A percentile compares a stretch with the other conserved stretches of the same genome.
These are phyloP conservation scores for Tipula vernalis DNA, from an alignment of 2,888 invertebrate genomes.

Conservation along the genomic window DNA sequence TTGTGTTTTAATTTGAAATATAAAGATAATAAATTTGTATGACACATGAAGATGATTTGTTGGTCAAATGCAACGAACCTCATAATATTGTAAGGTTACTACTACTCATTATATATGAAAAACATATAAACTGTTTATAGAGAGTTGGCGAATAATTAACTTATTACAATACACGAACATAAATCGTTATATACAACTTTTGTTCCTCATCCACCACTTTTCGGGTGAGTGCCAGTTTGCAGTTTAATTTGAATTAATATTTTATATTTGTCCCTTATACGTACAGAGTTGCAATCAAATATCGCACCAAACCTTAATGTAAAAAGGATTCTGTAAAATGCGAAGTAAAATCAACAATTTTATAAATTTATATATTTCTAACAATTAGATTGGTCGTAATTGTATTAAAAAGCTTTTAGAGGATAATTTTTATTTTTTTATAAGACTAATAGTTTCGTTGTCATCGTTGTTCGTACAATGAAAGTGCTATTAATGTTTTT, in stretches of 20 bases:
- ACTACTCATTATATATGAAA: not conserved
- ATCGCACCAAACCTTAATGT: not conserved
- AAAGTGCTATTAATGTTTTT: not conserved
- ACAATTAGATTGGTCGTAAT: constrained; percentile 5
- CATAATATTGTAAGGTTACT: not conserved
- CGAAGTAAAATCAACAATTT: not conserved
- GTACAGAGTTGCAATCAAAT: not conserved
- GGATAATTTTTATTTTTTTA: not conserved
- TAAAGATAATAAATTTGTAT: not conserved
- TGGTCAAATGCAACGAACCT: not conserved
- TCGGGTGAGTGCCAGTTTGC: no score
- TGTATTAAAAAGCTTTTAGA: constrained; percentile 9
- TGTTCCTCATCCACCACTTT: no score
- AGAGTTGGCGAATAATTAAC: no score
- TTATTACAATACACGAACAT: no score
- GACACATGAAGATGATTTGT: not conserved
- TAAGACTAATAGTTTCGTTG: not conserved
- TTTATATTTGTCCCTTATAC: not conserved
- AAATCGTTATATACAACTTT: no score
- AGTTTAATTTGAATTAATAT: not conserved
- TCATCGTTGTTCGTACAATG: not conserved
- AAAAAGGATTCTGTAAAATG: not conserved
- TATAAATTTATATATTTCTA: not conserved
- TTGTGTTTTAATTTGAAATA: not conserved
- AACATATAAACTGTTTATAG: not conserved